Evolutionary conservation across 2,113 vertebrate genomes (phyloP).

Genomic region (Burhinus oedicnemus): DNA sequence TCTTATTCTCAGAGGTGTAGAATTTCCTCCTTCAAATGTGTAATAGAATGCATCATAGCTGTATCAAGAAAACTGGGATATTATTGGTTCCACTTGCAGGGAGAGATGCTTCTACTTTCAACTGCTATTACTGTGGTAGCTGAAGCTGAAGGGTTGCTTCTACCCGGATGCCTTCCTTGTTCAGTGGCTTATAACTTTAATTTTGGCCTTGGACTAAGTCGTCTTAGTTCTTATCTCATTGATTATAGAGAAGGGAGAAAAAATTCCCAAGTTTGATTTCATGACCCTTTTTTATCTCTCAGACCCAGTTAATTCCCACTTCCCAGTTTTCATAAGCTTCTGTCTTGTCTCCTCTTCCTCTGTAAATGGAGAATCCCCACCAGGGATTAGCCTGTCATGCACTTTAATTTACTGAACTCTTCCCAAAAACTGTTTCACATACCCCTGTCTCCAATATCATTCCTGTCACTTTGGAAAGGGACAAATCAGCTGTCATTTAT

Average conservation of each 20-base stretch:
- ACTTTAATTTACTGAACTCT: not conserved
- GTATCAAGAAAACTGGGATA: not conserved
- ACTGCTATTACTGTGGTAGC: not conserved
- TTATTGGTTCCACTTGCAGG: not conserved
- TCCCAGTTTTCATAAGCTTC: not conserved
- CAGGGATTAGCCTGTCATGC: not conserved
- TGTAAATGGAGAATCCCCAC: not conserved
- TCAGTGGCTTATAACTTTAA: not conserved
- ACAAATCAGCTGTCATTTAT: not conserved
- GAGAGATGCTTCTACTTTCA: not conserved
- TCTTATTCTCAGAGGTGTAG: not conserved
- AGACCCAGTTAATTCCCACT: not conserved
- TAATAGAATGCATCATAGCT: not conserved
- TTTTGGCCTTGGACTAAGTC: not conserved
- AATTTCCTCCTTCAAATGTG: not conserved
- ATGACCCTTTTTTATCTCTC: not conserved
- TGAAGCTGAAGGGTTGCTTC: not conserved
- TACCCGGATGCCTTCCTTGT: not conserved
- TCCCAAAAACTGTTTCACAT: not conserved
- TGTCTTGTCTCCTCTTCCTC: not conserved
- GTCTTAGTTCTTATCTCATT: not conserved
- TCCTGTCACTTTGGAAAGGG: not conserved
- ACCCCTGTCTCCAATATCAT: not conserved
- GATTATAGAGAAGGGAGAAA: not conserved
- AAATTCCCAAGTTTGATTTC: not conserved